Percentiles rank a stretch among this genome's conserved stretches.
These are phyloP conservation scores for Pheosia gnoma DNA, from an alignment of 2,888 invertebrate species.

Conservation along the genomic window DNA sequence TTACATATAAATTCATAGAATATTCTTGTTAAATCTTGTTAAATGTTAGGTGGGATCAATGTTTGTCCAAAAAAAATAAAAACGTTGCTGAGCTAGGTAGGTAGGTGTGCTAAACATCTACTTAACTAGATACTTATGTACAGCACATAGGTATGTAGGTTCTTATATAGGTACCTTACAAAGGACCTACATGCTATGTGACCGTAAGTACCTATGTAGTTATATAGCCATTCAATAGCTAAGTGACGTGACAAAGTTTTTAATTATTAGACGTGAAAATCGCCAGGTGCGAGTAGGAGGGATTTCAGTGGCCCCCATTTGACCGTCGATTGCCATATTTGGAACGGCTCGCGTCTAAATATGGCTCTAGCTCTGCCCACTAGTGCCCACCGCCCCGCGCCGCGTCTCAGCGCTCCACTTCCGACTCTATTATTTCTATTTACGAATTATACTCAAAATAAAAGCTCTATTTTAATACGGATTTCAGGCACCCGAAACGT, in stretches of 20 bases:
- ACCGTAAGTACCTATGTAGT: conserved; percentile 33
- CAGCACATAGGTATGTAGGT: too few species aligned
- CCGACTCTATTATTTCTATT: conserved; percentile 84
- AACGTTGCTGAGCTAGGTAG: too few species aligned
- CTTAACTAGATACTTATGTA: too few species aligned
- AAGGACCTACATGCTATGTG: conserved; percentile 33
- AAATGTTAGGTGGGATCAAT: too few species aligned
- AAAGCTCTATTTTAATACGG: conserved; percentile 82
- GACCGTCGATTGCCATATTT: conserved; percentile 91
- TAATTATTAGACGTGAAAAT: conserved; percentile 83
- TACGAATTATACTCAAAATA: conserved; percentile 83
- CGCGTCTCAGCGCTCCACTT: conserved; percentile 68
- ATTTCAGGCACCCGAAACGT: conserved; percentile 80
- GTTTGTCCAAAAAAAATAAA: too few species aligned
- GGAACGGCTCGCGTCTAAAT: conserved; percentile 92
- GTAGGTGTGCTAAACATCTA: too few species aligned
- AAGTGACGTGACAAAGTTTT: conserved; percentile 79
- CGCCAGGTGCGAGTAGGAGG: conserved; percentile 86
- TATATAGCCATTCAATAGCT: conserved; percentile 50
- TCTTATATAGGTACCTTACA: neutral
- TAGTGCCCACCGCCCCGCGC: conserved; percentile 86
- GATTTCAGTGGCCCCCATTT: conserved; percentile 92
- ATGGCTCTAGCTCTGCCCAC: conserved; percentile 90
- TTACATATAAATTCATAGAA: too few species aligned
- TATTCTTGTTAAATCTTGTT: too few species aligned